Percentiles rank a stretch among this genome's conserved stretches.
These are phyloP conservation scores for Coelinius sp. DNA, from an alignment of 2,888 invertebrate species.

Conservation along the genomic window DNA sequence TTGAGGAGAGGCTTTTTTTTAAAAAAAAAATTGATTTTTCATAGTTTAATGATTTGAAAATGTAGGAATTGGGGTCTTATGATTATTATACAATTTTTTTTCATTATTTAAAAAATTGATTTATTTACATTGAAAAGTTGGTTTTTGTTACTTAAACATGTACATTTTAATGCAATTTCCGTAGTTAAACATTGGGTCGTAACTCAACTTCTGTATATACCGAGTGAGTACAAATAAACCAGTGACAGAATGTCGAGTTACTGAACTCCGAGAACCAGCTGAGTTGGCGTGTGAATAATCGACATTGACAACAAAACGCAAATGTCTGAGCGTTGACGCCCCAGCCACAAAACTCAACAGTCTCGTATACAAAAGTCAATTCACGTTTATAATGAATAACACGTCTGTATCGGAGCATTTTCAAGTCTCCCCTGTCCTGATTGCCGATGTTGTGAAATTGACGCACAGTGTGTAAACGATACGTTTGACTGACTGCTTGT, in stretches of 20 bases:
- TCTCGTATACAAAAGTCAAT: not conserved
- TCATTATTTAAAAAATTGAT: too few species aligned
- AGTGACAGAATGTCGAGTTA: slow-evolving; percentile 44
- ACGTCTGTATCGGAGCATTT: not conserved
- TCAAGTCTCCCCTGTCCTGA: not conserved
- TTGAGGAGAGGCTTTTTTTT: not conserved
- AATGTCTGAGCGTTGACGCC: slow-evolving; percentile 41
- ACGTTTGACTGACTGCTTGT: slow-evolving; percentile 40
- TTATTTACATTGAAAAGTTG: too few species aligned
- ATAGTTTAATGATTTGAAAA: too few species aligned
- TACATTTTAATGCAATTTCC: not conserved
- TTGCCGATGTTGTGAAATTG: slow-evolving; percentile 6
- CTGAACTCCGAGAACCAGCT: slow-evolving; percentile 34
- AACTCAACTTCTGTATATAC: slow-evolving; percentile 4
- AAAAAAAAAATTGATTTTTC: too few species aligned
- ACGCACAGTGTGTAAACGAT: slow-evolving; percentile 39
- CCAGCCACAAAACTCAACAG: not conserved
- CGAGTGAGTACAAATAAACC: slow-evolving; percentile 16
- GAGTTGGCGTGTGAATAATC: slow-evolving; percentile 51
- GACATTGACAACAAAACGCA: slow-evolving; percentile 46
- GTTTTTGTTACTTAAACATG: not conserved
- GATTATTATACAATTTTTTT: too few species aligned
- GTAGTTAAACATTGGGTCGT: not conserved
- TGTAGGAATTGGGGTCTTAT: too few species aligned
- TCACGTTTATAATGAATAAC: not conserved